These are phyloP conservation scores for Kryptolebias ocellatus DNA, from an alignment of 2,797 vertebrate species.

Conservation along the genomic window DNA sequence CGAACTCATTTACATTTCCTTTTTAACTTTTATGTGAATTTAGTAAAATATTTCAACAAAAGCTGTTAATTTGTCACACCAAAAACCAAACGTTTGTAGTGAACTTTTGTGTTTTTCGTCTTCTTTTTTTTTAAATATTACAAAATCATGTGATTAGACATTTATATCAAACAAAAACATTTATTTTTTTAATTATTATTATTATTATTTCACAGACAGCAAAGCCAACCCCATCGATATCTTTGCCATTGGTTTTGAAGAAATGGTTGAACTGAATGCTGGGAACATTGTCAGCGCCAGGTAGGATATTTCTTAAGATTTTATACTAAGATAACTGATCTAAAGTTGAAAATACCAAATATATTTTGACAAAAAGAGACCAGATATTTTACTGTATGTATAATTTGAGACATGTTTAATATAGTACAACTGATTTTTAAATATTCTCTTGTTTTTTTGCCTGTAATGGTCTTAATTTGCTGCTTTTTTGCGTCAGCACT, in stretches of 20 bases:
- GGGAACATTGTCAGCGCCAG: constrained; percentile 99
- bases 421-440: too few species aligned
- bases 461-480: neutral
- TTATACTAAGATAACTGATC: constrained; percentile 1
- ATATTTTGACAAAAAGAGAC: neutral
- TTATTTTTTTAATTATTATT: constrained; percentile 12
- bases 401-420: neutral
- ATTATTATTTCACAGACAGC: constrained; percentile 79
- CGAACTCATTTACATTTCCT: too few species aligned
- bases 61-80: too few species aligned
- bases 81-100: too few species aligned
- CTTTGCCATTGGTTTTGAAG: constrained; percentile 99
- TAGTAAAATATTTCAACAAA: too few species aligned
- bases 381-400: neutral
- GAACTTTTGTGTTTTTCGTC: too few species aligned
- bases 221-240: constrained; percentile 92
- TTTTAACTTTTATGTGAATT: too few species aligned
- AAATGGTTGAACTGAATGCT: constrained; percentile 99
- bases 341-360: neutral
- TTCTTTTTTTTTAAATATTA: neutral
- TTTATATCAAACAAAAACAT: neutral
- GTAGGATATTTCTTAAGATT: constrained; percentile 69
- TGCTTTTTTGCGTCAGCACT: constrained; percentile 82
- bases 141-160: neutral
- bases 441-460: neutral